Conservation (phyloP, 2,797 vertebrate species). For the Typhlichthys eigenmanni region DNA sequence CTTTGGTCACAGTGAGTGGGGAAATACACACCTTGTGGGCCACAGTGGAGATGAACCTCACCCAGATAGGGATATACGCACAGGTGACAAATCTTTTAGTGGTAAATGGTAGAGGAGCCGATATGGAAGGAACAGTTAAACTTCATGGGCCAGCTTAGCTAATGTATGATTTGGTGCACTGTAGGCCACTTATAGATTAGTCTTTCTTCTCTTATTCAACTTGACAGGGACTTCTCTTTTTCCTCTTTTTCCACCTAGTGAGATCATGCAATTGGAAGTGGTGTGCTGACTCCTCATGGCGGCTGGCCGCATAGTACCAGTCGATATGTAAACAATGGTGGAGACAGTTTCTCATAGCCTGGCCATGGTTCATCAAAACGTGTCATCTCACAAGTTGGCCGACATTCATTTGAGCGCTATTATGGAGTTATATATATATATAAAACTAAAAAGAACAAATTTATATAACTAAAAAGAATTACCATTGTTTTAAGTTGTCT, state of each 20-base stretch:
- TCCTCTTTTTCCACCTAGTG: conserved; percentile 60
- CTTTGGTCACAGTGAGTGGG: conserved; percentile 44
- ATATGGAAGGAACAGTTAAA: conserved; percentile 12
- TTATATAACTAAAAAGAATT: background rate
- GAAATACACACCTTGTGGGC: conserved; percentile 49
- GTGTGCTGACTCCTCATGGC: conserved; percentile 45
- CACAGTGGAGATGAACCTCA: conserved; percentile 56
- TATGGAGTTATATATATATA: too few species aligned
- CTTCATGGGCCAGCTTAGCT: conserved; percentile 44
- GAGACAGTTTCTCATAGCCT: conserved; percentile 56
- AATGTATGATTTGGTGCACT: conserved; percentile 46
- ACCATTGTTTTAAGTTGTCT: too few species aligned
- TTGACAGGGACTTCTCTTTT: conserved; percentile 52
- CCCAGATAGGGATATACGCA: conserved; percentile 38
- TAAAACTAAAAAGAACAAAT: background rate
- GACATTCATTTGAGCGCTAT: background rate
- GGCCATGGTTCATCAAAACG: conserved; percentile 58
- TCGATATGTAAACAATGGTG: conserved; percentile 61
- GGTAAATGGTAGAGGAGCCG: conserved; percentile 34
- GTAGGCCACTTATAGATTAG: conserved; percentile 47
- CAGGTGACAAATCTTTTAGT: conserved; percentile 52
- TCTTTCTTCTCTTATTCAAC: conserved; percentile 56
- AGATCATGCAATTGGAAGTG: conserved; percentile 53
- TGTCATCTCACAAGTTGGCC: conserved; percentile 23
- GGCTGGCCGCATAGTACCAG: conserved; percentile 45